These are phyloP conservation scores for Caenorhabditis sp. DNA, from an alignment of 2,888 invertebrate genomes.

Conservation along the genomic window DNA sequence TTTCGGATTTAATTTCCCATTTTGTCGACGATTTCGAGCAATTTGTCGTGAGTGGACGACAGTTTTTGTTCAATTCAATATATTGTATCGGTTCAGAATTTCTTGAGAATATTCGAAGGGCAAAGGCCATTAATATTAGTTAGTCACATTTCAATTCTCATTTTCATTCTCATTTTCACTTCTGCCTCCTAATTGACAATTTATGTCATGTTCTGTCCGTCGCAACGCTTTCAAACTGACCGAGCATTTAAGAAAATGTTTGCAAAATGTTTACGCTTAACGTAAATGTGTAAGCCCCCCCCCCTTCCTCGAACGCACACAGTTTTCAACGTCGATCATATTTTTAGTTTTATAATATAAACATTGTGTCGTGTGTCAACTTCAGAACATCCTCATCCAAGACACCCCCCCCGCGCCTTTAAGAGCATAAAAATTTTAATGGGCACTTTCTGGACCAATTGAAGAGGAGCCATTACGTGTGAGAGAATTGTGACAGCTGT, in stretches of 20 bases:
- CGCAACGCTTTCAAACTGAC: background rate
- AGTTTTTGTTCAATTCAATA: no score
- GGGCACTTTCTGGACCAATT: background rate
- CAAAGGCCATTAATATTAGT: background rate
- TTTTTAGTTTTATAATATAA: no score
- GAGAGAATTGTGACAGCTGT: constrained; percentile 42
- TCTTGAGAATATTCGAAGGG: no score
- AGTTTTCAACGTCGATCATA: no score
- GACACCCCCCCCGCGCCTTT: background rate
- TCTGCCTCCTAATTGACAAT: constrained; percentile 36
- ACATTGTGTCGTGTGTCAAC: background rate
- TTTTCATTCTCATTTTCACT: no score
- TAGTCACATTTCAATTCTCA: no score
- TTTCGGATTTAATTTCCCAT: constrained; percentile 16
- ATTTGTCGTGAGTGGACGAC: no score
- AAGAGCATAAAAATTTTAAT: background rate
- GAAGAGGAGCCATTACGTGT: constrained; percentile 1
- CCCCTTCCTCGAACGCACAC: no score
- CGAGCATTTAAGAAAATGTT: background rate
- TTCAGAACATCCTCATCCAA: background rate
- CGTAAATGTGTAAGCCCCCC: background rate
- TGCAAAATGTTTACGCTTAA: constrained; percentile 9
- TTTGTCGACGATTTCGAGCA: background rate
- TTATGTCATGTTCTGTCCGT: constrained; percentile 13
- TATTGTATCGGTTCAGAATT: no score